These are phyloP conservation scores for Lepidurus couesii DNA, from an alignment of 1,140 invertebrate species.

Conservation along the genomic window DNA sequence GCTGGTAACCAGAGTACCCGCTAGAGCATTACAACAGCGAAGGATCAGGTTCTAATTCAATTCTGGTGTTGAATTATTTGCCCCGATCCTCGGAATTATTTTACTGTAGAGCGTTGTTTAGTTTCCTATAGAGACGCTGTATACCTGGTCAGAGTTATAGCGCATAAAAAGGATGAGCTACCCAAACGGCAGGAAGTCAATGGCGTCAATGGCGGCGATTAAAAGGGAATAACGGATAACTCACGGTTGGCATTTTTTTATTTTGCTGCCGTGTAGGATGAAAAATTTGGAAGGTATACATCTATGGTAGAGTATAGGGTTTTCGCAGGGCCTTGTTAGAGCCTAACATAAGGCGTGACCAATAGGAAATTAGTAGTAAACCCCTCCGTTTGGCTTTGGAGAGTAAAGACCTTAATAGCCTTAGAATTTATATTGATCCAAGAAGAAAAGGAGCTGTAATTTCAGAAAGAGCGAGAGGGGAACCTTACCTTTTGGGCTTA, in stretches of 20 bases:
- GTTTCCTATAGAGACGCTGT: background rate
- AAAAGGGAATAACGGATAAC: background rate
- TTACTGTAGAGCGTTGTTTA: background rate
- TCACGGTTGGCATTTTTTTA: background rate
- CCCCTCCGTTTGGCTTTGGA: background rate
- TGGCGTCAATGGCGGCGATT: background rate
- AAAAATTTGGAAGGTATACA: too few relatives aligned
- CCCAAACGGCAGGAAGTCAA: background rate
- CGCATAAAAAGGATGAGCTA: background rate
- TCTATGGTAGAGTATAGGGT: too few relatives aligned
- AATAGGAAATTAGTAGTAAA: background rate
- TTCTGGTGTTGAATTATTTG: too few relatives aligned
- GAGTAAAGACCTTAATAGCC: conserved; percentile 11
- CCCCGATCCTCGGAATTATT: too few relatives aligned
- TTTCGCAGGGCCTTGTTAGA: background rate
- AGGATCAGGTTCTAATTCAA: background rate
- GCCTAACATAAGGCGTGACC: background rate
- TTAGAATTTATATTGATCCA: conserved; percentile 8
- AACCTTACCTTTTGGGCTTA: background rate
- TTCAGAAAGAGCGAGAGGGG: background rate
- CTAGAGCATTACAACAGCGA: background rate
- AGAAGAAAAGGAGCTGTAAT: background rate
- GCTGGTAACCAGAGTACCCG: background rate
- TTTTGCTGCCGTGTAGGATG: background rate
- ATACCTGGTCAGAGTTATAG: background rate